A percentile compares a stretch with the other conserved stretches of the same genome.
Conservation (phyloP, 1,140 invertebrate genomes). For the Caerostris darwini region DNA sequence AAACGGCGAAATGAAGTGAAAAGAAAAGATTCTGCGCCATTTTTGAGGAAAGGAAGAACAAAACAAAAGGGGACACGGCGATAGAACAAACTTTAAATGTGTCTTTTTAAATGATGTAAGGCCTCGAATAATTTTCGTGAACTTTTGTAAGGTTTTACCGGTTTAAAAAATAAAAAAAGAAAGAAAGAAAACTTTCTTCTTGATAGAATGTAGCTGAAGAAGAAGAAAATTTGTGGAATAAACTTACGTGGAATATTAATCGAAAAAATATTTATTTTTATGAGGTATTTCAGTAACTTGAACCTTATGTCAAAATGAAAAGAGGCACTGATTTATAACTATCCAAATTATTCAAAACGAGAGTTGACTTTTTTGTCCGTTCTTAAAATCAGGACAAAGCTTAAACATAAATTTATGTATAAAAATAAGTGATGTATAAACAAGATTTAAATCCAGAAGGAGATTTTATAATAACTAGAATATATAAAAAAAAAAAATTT, state of each 20-base stretch:
- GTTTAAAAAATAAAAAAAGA: too few species aligned
- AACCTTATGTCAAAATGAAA: too few species aligned
- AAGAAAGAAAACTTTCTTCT: background rate
- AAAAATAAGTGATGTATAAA: too few species aligned
- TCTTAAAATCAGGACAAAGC: too few species aligned
- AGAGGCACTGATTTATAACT: too few species aligned
- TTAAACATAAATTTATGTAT: too few species aligned
- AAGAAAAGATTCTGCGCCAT: background rate
- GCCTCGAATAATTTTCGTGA: conserved; percentile 8
- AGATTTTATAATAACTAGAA: too few species aligned
- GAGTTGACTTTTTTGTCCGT: too few species aligned
- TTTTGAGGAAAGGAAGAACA: background rate
- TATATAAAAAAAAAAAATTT: too few species aligned
- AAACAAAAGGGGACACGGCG: background rate
- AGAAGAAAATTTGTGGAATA: background rate
- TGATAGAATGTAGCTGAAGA: background rate
- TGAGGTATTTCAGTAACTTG: too few species aligned
- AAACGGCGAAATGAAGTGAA: conserved; percentile 49
- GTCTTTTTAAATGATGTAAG: conserved; percentile 25
- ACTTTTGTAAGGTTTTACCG: background rate
- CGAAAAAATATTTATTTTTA: background rate
- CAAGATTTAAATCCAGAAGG: too few species aligned
- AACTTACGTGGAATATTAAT: background rate
- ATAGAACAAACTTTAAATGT: conserved; percentile 32
- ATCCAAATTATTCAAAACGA: too few species aligned